Percentiles rank a stretch among this genome's conserved stretches.
Evolutionary conservation across 2,797 vertebrate species (phyloP).

Genomic region (Antrozous pallidus): DNA sequence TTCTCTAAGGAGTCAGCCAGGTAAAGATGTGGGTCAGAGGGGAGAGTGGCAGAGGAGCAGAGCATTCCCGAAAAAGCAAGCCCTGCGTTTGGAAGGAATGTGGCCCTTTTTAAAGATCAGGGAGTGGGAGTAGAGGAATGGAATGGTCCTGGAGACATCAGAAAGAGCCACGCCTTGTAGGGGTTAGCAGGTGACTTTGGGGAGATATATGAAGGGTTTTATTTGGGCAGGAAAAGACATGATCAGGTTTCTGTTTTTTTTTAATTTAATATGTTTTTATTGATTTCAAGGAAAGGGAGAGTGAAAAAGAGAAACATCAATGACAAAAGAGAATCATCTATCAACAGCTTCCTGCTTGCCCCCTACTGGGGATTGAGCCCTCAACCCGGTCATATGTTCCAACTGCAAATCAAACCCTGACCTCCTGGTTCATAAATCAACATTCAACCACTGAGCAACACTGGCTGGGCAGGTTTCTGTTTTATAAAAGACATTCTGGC

Average conservation of each 20-base stretch:
- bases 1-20: neutral
- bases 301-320: no score
- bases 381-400: neutral
- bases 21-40: neutral
- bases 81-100: neutral
- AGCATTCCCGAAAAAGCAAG: neutral
- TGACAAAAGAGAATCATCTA: no score
- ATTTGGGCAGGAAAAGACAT: neutral
- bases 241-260: neutral
- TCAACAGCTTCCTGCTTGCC: no score
- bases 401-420: neutral
- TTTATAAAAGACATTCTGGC: neutral
- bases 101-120: neutral
- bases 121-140: neutral
- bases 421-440: neutral
- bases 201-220: neutral
- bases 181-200: no score
- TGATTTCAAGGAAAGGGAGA: no score
- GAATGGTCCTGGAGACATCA: neutral
- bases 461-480: neutral
- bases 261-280: neutral
- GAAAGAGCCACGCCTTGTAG: neutral
- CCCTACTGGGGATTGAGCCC: neutral
- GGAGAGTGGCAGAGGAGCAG: neutral
- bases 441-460: neutral